Base-by-base conservation (phyloP, 2,888 invertebrate genomes). In the Lapara coniferarum region DNA sequence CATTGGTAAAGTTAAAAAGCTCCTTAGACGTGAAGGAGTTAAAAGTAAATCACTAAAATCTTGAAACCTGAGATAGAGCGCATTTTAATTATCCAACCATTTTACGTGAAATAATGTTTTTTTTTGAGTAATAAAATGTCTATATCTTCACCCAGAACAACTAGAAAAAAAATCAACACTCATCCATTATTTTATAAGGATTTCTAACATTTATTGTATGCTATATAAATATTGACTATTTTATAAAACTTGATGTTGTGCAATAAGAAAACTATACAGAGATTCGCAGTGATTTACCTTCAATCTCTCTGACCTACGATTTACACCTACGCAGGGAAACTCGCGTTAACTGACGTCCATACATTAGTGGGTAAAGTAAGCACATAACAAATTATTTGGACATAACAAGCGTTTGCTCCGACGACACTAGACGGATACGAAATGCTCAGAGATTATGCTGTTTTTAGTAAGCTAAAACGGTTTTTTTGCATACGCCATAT, bases 381-480 rank as follows among this genome's bases (percentile, higher is more conserved):
- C 63, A 63, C 46, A 19, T 37, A 37, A 37, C 14, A 63, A 63
- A 63, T 63, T 49, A 63, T 63, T 63, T 19, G 46, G 63, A 63
- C 46, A 59, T 59, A 59, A 46, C 19, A 63, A 63, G 63, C 63
- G 49, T 63, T 49, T 49, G 63, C 63, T 49, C 46, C 49, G 63
- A 55, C 53, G 53, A 16, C 59, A 19, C 49, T 12, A 13, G 59
- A 46, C 59, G 16, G 55, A 19, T 16, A 59, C 59, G 37, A 59
- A 58, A 46, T 59, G 37, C 44, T 59, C 58, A 52, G 30, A 71
- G 71, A 67, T 68, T 67, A 68, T 70, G 71, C 72, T 70, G 71
- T 68, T 51, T 37, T 63, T 63, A 49, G 49, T 63, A 49, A 63
- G 63, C 49, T 63, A 63, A 49, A 30, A 57, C 46, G 3, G 13